These are phyloP conservation scores for Hylyphantes graminicola DNA, from an alignment of 1,140 invertebrate species.

Conservation along the genomic window DNA sequence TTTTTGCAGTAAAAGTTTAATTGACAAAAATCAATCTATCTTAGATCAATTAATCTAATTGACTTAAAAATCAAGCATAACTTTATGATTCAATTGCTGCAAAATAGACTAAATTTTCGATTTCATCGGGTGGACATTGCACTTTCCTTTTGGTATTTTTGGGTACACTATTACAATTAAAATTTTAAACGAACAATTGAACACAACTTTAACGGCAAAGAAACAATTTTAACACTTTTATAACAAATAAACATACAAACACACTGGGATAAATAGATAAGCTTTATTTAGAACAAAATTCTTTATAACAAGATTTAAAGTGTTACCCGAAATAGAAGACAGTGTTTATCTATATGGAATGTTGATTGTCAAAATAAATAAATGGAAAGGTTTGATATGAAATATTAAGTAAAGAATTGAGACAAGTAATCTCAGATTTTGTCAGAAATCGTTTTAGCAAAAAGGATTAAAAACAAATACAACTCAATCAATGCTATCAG, in stretches of 20 bases:
- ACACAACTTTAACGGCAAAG: too few relatives aligned
- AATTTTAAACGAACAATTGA: too few relatives aligned
- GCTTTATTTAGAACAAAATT: conserved; percentile 57
- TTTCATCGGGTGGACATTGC: too few relatives aligned
- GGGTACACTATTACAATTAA: too few relatives aligned
- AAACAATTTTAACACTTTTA: too few relatives aligned
- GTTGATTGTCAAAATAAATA: conserved; percentile 56
- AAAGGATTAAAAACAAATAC: conserved; percentile 18
- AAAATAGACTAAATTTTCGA: too few relatives aligned
- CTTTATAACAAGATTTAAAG: conserved; percentile 51
- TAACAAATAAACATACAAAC: background rate
- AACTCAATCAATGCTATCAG: conserved; percentile 46
- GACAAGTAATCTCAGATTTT: background rate
- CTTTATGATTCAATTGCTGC: too few relatives aligned
- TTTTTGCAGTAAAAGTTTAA: too few relatives aligned
- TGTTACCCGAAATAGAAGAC: conserved; percentile 52
- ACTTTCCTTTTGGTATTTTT: too few relatives aligned
- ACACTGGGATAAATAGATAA: conserved; percentile 57
- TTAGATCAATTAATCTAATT: too few relatives aligned
- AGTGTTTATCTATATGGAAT: conserved; percentile 38
- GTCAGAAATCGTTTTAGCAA: conserved; percentile 34
- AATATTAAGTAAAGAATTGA: conserved; percentile 44
- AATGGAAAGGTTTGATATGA: conserved; percentile 44
- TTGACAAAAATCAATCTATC: too few relatives aligned
- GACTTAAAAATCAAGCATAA: too few relatives aligned